phyloP scores from a whole-genome alignment of 2,888 invertebrate species.

The Leucoptera coffeella region DNA sequence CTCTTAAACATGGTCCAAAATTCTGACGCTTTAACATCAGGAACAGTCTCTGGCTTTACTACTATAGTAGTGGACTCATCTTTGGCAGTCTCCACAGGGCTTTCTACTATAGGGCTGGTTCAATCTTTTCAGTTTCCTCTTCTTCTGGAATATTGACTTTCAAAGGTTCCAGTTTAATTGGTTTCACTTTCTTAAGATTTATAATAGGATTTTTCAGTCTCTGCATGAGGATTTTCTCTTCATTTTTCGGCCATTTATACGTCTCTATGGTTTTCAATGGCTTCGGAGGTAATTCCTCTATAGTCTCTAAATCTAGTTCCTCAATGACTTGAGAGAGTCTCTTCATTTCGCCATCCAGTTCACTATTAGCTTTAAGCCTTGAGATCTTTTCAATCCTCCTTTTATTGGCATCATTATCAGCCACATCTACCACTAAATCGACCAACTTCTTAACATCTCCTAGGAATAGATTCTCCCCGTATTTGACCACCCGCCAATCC shows the following conservation, averaged over 20 bases:
- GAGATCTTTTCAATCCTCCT: slow-evolving; percentile 18
- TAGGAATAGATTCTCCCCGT: slow-evolving; percentile 40
- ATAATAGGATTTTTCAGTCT: slow-evolving; percentile 28
- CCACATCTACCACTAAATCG: slow-evolving; percentile 21
- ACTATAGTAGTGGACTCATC: slow-evolving; percentile 12
- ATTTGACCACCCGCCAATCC: slow-evolving; percentile 44
- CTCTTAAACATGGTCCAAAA: slow-evolving; percentile 43
- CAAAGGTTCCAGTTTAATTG: slow-evolving; percentile 14
- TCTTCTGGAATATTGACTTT: too few relatives aligned
- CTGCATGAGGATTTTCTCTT: slow-evolving; percentile 10
- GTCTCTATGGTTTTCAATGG: too few relatives aligned
- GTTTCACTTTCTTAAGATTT: slow-evolving; percentile 30
- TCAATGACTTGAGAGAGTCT: slow-evolving; percentile 36
- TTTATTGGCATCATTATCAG: slow-evolving; percentile 19
- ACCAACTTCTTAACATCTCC: slow-evolving; percentile 35
- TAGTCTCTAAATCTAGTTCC: slow-evolving; percentile 24
- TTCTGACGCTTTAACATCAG: slow-evolving; percentile 7
- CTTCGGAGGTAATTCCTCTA: too few relatives aligned
- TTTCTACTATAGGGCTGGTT: slow-evolving; percentile 8
- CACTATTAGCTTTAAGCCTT: slow-evolving; percentile 21
- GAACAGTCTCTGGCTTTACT: slow-evolving; percentile 3
- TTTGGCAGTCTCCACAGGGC: slow-evolving; percentile 18
- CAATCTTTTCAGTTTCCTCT: slow-evolving; percentile 8
- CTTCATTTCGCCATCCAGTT: slow-evolving; percentile 40
- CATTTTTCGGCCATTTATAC: slow-evolving; percentile 10